Evolutionary conservation across 2,888 invertebrate species (phyloP), one percentile per base, ranked within the genome.

Genomic region (Ophion costatus): DNA sequence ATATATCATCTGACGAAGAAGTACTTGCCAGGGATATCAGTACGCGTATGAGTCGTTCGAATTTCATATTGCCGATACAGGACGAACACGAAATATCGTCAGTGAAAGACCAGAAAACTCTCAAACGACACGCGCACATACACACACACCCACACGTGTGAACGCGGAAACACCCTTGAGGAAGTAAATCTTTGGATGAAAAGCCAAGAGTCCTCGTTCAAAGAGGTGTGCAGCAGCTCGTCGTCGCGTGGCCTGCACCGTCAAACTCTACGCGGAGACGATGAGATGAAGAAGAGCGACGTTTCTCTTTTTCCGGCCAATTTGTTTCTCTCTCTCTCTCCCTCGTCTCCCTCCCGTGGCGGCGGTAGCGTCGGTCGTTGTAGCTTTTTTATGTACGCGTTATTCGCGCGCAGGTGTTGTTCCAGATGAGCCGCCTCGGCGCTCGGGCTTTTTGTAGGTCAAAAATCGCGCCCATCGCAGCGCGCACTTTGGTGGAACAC

Each of bases 401-500:
- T 86, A 74, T 82, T 83, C 88, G 84, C 84, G 82, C 82, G 56
- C 29, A 11, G 17, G 66, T 57, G 70, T 82, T 73, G 80, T 78
- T 83, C 80, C 86, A 88, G 87, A 86, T 88, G 87, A 86, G 81
- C 67, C 74, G 80, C 82, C 81, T 84, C 83, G 73, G 84, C 84
- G 81, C 85, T 76, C 74, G 67, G 63, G 83, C 80, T 82, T 90
- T 90, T 90, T 90, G 90, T 90, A 90, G 90, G 90, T 90, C 89
- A 90, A 90, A 90, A 90, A 89, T 90, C 84, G 85, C 83, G 85
- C 79, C 85, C 87, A 88, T 88, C 87, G 86, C 85, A 73, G 83
- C 22, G 64, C 22, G 38, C 38, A 7, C 38, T n/a, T 42, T 4
- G 59, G n/a, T 51, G 14, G 42, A 38, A 38, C 7, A 74, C 38